Evolutionary conservation across 2,888 invertebrate genomes (phyloP).

Genomic region (Drosophila tripunctata): DNA sequence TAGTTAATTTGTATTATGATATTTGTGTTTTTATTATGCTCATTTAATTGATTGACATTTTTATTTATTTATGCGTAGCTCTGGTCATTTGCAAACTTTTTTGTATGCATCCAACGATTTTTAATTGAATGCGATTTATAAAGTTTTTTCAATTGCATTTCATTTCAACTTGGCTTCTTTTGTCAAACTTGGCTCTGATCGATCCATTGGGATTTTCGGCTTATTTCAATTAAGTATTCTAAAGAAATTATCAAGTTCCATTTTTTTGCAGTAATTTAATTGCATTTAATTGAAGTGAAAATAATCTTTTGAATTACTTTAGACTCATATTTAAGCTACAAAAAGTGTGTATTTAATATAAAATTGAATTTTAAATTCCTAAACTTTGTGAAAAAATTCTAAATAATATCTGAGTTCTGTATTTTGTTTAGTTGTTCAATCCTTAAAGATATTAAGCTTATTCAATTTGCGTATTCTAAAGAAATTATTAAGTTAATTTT

Average conservation of each 20-base stretch:
- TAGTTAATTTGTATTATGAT: constrained; percentile 45
- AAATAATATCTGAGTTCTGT: too few species aligned
- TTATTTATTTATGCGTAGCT: constrained; percentile 9
- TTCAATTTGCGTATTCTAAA: not conserved
- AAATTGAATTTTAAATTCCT: too few species aligned
- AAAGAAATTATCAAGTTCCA: too few species aligned
- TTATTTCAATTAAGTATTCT: not conserved
- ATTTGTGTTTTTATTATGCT: constrained; percentile 9
- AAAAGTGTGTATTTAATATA: too few species aligned
- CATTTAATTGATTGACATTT: constrained; percentile 39
- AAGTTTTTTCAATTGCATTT: constrained; percentile 11
- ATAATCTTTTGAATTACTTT: too few species aligned
- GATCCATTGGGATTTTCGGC: not conserved
- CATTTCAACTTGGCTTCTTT: not conserved
- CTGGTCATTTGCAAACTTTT: constrained; percentile 20
- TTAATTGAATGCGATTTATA: constrained; percentile 28
- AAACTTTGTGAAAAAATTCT: too few species aligned
- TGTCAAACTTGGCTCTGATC: not conserved
- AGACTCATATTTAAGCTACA: too few species aligned
- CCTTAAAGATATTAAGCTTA: not conserved
- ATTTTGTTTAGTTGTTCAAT: too few species aligned
- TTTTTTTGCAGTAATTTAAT: not conserved
- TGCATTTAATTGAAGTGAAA: not conserved
- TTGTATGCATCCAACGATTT: too few species aligned
- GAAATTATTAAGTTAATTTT: too few species aligned